These are phyloP conservation scores for Thymelicus sylvestris DNA, from an alignment of 2,888 invertebrate genomes.

Conservation along the genomic window DNA sequence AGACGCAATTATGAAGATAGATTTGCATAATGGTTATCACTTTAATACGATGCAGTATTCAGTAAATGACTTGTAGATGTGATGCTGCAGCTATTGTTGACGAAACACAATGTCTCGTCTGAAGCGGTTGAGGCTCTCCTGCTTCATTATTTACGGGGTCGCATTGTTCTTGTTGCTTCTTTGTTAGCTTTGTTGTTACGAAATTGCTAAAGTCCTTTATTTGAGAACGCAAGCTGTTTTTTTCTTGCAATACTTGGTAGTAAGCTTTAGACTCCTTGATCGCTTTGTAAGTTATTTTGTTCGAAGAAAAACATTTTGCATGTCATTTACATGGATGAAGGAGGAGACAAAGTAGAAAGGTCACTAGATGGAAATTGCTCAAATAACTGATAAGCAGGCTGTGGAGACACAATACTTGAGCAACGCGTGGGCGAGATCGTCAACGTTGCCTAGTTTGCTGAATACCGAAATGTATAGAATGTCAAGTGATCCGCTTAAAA, in stretches of 20 bases:
- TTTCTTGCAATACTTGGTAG: neutral
- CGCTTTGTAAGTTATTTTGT: too few relatives aligned
- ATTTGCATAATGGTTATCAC: too few relatives aligned
- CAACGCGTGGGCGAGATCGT: neutral
- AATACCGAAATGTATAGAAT: neutral
- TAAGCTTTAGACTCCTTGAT: too few relatives aligned
- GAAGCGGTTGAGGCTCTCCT: constrained; percentile 18
- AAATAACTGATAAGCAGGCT: too few relatives aligned
- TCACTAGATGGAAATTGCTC: too few relatives aligned
- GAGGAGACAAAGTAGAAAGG: too few relatives aligned
- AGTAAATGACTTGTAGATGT: constrained; percentile 20
- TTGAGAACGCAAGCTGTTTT: neutral
- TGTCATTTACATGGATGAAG: too few relatives aligned
- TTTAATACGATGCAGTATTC: neutral
- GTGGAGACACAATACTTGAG: neutral
- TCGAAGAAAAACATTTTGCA: too few relatives aligned
- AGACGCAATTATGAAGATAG: too few relatives aligned
- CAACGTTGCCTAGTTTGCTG: neutral
- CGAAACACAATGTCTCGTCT: constrained; percentile 14
- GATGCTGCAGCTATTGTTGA: constrained; percentile 14
- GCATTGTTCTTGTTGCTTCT: constrained; percentile 11
- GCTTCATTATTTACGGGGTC: constrained; percentile 29
- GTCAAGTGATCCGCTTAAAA: constrained; percentile 3
- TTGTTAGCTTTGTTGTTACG: neutral
- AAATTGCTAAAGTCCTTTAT: neutral